Base-by-base conservation (phyloP, 1,140 invertebrate genomes). In the Heliconius hermathena region DNA sequence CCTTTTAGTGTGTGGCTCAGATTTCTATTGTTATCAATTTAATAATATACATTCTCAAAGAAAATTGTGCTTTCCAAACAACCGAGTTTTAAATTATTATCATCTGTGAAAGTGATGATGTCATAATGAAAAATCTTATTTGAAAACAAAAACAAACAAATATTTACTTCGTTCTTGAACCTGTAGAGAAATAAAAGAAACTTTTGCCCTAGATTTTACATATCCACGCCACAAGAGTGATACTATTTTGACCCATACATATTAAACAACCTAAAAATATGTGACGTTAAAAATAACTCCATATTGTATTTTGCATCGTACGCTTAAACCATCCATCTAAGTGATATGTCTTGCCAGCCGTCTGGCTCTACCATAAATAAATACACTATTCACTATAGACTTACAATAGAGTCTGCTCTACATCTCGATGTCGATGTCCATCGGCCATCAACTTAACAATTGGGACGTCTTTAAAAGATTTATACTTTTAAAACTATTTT, bases 331-430 rank as follows among this genome's bases (percentile, higher is more conserved):
- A 77, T 77, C 70, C 22, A 77, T 77, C 70, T 71, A 36, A 72
- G 70, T 77, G 76, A 72, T 72, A 72, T n/a, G 71, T 72, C 71
- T 72, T 71, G 46, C 76, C 54, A 66, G 75, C 57, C 60, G 76
- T 77, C 76, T 71, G 57, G n/a, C 20, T 46, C 36, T 41, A 49
- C 76, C 71, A 77, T 46, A 77, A 77, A 76, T 76, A 76, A 76
- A 72, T 49, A 70, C 26, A n/a, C 70, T 52, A 72, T 77, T 72
- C 57, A 36, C 57, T 26, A 0, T 22, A 66, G 26, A 29, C 26
- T 66, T 29, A 66, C 60, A 66, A 66, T 66, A 66, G 60, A 66
- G 60, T 66, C 60, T 66, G 60, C 4, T 66, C 60, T 66, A 66
- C 60, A 66, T 66, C 26, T 29, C 11, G 60, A 66, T 66, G 60